Base-by-base conservation (phyloP, 2,797 vertebrate species). In the Sebastes aleutianus region DNA sequence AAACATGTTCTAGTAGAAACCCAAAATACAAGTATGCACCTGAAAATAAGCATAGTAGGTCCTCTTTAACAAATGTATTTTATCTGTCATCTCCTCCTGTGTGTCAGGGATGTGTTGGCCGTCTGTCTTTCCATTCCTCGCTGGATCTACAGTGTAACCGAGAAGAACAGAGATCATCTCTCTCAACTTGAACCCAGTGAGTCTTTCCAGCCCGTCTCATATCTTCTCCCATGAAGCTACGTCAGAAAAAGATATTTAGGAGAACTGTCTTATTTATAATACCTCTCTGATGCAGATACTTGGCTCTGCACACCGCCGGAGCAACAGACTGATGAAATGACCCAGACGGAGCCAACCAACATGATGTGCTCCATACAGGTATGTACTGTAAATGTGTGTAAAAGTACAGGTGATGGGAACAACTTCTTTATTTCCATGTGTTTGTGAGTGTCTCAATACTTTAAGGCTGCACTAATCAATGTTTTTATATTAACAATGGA, bases 301-400 rank as follows among this genome's bases (percentile, higher is more conserved):
- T 96, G 96, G 96, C 91, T 96, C 36, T 83, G 64, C 50, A 7
- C 90, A 9, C 68, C 86, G 0, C 31, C 90, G 20, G 89, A 93
- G 32, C 84, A 74, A 2, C 70, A 88, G 50, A 12, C 82, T 16
- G 87, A 87, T 64, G 84, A 90, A 58, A 91, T 93, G 89, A 86
- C 75, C 6, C 57, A 88, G 5, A 87, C 1, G 22, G 88, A 78
- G 62, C 89, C 76, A 4, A 85, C 77, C 67, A 87, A 56, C 3
- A 22, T 94, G 2, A 93, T 96, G 93, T 96, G 96, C 82, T 94
- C 95, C 56, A 96, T 96, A 88, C 95, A 96, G 94, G 96, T 96
- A 76, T 34, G 56, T 27, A 20, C 65, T 50, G 12, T 62, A 50
- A n/a, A 27, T 71, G 32, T 36, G 26, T 39, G 9, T 67, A 20